Evolutionary conservation across 1,140 invertebrate species (phyloP).

Genomic region (Drosophila subpulchrella): DNA sequence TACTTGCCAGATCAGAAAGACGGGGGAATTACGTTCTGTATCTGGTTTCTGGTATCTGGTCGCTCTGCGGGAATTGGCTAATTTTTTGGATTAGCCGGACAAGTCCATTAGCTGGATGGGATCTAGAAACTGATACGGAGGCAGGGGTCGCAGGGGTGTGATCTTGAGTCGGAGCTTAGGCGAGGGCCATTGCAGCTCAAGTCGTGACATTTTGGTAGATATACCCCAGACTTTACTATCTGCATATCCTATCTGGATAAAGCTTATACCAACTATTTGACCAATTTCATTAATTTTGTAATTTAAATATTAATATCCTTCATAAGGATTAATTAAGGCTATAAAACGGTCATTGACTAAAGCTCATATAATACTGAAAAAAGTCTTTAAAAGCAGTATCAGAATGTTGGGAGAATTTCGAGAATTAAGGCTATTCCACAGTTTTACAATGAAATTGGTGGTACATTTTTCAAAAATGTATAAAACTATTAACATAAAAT

Average conservation of each 20-base stretch:
- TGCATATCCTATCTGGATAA: neutral
- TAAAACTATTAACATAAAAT: too few relatives aligned
- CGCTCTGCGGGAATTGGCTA: constrained; percentile 1
- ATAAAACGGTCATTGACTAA: too few relatives aligned
- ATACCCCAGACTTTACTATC: neutral
- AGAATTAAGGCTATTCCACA: too few relatives aligned
- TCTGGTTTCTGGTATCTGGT: neutral
- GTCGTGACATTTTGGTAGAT: neutral
- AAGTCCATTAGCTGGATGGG: constrained; percentile 42
- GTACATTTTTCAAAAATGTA: too few relatives aligned
- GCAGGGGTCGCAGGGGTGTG: constrained; percentile 36
- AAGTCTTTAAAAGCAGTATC: too few relatives aligned
- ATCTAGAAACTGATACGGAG: constrained; percentile 4
- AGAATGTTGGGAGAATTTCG: too few relatives aligned
- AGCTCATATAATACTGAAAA: too few relatives aligned
- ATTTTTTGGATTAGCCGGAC: constrained; percentile 38
- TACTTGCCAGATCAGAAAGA: constrained; percentile 29
- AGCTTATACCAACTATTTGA: neutral
- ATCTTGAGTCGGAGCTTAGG: constrained; percentile 27
- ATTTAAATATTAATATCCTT: too few relatives aligned
- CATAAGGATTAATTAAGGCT: too few relatives aligned
- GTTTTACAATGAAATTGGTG: too few relatives aligned
- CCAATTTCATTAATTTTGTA: too few relatives aligned
- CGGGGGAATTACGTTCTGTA: constrained; percentile 60
- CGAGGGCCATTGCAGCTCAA: constrained; percentile 8